Percentiles rank a stretch among this genome's conserved stretches.
Evolutionary conservation across 1,140 invertebrate species (phyloP).

Genomic region (Aporrectodea caliginosa): DNA sequence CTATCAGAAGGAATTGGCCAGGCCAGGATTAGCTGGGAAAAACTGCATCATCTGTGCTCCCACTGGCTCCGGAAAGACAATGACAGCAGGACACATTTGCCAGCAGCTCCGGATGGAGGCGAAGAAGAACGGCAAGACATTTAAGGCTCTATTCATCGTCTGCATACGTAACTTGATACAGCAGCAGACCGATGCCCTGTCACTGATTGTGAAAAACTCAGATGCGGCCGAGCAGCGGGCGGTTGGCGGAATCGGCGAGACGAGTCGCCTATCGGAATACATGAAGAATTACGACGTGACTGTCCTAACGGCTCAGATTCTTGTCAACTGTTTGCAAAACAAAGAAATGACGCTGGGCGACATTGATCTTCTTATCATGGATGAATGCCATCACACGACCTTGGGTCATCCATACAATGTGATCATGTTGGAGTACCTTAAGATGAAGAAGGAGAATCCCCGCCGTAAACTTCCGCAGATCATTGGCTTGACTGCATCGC

Average conservation of each 20-base stretch:
- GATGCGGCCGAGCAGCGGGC: too few species aligned
- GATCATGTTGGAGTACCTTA: conserved; percentile 18
- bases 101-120: too few species aligned
- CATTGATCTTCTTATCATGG: conserved; percentile 20
- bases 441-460: neutral
- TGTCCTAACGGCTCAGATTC: conserved; percentile 45
- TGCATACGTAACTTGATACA: neutral
- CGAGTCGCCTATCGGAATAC: neutral
- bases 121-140: too few species aligned
- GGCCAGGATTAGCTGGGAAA: conserved; percentile 33
- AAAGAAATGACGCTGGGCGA: too few species aligned
- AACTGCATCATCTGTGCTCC: conserved; percentile 43
- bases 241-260: too few species aligned
- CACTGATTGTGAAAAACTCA: too few species aligned
- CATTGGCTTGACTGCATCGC: conserved; percentile 32
- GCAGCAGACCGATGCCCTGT: neutral
- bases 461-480: conserved; percentile 17
- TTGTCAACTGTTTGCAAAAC: conserved; percentile 39
- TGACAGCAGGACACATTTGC: conserved; percentile 37
- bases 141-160: neutral
- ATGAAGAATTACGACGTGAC: too few species aligned
- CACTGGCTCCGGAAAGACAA: conserved; percentile 43
- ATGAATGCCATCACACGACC: conserved; percentile 37
- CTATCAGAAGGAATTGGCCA: conserved; percentile 42
- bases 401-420: conserved; percentile 34